Evolutionary conservation across 2,888 invertebrate species (phyloP), one percentile per base, ranked within the genome.

Genomic region (Synanthedon myopaeformis): DNA sequence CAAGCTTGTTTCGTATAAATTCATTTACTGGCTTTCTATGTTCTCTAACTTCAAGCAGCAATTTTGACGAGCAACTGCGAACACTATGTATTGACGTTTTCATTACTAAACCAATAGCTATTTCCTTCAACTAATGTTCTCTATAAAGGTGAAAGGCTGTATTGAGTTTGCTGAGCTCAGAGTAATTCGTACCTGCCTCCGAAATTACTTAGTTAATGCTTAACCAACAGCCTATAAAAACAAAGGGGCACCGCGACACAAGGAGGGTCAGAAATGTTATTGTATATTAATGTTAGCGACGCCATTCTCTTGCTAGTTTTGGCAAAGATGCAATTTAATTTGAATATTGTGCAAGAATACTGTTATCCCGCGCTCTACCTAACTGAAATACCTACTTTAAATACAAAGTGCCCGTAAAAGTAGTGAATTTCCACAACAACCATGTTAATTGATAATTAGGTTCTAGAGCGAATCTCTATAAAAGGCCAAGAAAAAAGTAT

Each of bases 301-400:
- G 78, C 82, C 71, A 74, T 85, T 83, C 75, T 69, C 79, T 58
- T 77, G 80, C 82, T 84, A 84, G 85, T 86, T 86, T 86, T 85
- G 85, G 86, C 86, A 86, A 87, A 86, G 86, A 85, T 87, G 85
- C 85, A 87, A 87, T 87, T 83, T 81, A 80, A 87, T 87, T 87
- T 87, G 85, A 87, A 87, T 87, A 85, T 82, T 82, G 82, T 85
- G 85, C 85, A 85, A 82, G 82, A 77, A 64, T 71, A 78, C 77
- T 72, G 77, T 80, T 81, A 80, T 76, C 75, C 72, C 69, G 70
- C 76, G 74, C 73, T 79, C 80, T 79, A 71, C 72, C 72, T 69
- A 72, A 70, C 74, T 72, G 76, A 57, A 78, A 72, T 74, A 76
- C 23, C 23, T 23, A 23, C 70, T 85, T 83, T 79, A 83, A 82